Percentiles rank a stretch among this genome's conserved stretches.
phyloP scores from a whole-genome alignment of 2,888 invertebrate genomes.

The Cyrtodaria siliqua region DNA sequence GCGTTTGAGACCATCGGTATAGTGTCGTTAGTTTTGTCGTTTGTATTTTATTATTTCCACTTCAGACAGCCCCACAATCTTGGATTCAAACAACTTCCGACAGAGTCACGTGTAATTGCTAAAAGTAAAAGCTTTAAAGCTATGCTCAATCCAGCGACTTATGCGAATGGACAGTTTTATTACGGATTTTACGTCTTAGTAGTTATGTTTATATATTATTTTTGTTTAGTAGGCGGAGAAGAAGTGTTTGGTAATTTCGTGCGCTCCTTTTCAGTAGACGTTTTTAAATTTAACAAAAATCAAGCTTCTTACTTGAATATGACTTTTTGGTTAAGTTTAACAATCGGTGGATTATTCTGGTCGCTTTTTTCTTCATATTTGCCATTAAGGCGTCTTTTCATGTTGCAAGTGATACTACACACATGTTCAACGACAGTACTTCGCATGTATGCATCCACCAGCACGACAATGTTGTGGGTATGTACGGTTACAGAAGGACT shows the following conservation, averaged over 20 bases:
- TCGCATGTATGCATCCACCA: slow-evolving; percentile 17
- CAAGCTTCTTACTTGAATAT: slow-evolving; percentile 39
- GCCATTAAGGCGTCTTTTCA: slow-evolving; percentile 7
- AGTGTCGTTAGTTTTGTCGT: slow-evolving; percentile 1
- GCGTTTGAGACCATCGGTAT: slow-evolving; percentile 29
- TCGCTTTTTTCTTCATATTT: slow-evolving; percentile 1
- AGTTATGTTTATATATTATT: slow-evolving; percentile 19
- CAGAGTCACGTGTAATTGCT: neutral
- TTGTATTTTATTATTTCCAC: slow-evolving; percentile 31
- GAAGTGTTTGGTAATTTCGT: slow-evolving; percentile 36
- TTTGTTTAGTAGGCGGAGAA: slow-evolving; percentile 23
- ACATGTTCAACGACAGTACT: slow-evolving; percentile 15
- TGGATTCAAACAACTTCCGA: slow-evolving; percentile 23
- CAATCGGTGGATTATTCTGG: slow-evolving; percentile 10
- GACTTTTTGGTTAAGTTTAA: slow-evolving; percentile 36
- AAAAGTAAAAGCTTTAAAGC: slow-evolving; percentile 16
- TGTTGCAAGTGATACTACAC: slow-evolving; percentile 4
- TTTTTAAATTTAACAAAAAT: slow-evolving; percentile 20
- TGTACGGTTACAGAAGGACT: slow-evolving; percentile 25
- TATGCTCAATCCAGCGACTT: slow-evolving; percentile 41
- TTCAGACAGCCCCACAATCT: neutral
- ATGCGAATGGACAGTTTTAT: slow-evolving; percentile 27
- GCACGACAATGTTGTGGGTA: slow-evolving; percentile 23
- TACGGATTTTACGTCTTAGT: slow-evolving; percentile 30
- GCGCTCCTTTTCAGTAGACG: slow-evolving; percentile 39